Percentiles rank a stretch among this genome's conserved stretches.
Evolutionary conservation across 2,113 vertebrate genomes (phyloP).

Genomic region (Hipposideros armiger): DNA sequence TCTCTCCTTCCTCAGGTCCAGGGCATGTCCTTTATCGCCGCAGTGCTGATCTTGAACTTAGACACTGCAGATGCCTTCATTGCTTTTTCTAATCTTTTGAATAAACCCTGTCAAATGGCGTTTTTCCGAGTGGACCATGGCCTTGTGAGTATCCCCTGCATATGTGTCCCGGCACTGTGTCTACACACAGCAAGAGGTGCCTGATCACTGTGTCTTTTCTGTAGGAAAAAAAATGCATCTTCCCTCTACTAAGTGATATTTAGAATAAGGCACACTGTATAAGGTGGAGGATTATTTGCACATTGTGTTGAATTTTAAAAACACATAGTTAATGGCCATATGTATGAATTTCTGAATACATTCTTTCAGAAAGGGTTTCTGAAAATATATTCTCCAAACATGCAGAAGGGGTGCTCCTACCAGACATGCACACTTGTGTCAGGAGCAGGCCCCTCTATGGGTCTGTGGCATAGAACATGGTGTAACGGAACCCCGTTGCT

Average conservation of each 20-base stretch:
- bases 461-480: accelerated
- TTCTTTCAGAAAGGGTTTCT: background rate
- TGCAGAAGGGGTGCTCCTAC: no score
- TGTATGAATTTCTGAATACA: accelerated
- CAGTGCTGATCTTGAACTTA: constrained; percentile 96
- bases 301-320: background rate
- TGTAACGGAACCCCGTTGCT: accelerated
- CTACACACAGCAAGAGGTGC: background rate
- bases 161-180: background rate
- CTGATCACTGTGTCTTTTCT: background rate
- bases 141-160: constrained; percentile 92
- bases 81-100: constrained; percentile 97
- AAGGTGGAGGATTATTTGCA: background rate
- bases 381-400: background rate
- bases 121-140: constrained; percentile 99
- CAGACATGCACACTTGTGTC: accelerated
- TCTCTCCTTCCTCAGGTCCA: constrained; percentile 91
- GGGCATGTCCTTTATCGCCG: constrained; percentile 98
- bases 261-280: accelerated
- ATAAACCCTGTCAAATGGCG: constrained; percentile 98
- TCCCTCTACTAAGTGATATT: background rate
- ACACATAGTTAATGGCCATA: accelerated
- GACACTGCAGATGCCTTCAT: constrained; percentile 98
- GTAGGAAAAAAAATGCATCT: accelerated
- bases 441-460: accelerated